Evolutionary conservation across 30 jellyfish, hydroid and myxozoan genomes (phyloP).

Genomic region (Cassiopea andromeda): DNA sequence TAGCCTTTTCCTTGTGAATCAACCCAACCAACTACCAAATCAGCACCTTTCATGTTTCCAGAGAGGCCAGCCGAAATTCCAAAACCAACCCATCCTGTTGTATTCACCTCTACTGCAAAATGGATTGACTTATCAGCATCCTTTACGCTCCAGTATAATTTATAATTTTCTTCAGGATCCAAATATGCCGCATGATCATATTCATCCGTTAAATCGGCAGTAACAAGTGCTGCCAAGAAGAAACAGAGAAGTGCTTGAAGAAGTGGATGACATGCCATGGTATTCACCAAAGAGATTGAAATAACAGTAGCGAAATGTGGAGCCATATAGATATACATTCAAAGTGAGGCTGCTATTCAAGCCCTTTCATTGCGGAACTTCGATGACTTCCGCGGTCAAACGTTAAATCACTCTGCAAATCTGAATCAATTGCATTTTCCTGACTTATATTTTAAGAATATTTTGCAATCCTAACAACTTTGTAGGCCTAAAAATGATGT

Average conservation of each 20-base stretch:
- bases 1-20: constrained; percentile 55
- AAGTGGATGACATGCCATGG: too few species aligned
- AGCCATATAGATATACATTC: too few species aligned
- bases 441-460: too few species aligned
- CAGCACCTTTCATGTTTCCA: constrained; percentile 68
- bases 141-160: constrained; percentile 40
- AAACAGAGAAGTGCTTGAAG: background rate
- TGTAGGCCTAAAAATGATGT: too few species aligned
- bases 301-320: too few species aligned
- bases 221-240: background rate
- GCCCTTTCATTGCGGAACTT: too few species aligned
- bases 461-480: too few species aligned
- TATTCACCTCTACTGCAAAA: constrained; percentile 51
- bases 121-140: constrained; percentile 34
- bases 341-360: too few species aligned
- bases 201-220: constrained; percentile 12
- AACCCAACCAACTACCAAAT: constrained; percentile 50
- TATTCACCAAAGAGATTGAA: too few species aligned
- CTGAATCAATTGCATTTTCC: too few species aligned
- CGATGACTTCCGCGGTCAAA: too few species aligned
- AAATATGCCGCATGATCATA: constrained; percentile 45
- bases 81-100: constrained; percentile 73
- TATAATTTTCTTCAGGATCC: constrained; percentile 31
- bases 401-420: too few species aligned
- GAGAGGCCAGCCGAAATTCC: constrained; percentile 60